These are phyloP conservation scores for Enteromius paludinosus DNA, from an alignment of 2,797 vertebrate genomes.

Conservation along the genomic window DNA sequence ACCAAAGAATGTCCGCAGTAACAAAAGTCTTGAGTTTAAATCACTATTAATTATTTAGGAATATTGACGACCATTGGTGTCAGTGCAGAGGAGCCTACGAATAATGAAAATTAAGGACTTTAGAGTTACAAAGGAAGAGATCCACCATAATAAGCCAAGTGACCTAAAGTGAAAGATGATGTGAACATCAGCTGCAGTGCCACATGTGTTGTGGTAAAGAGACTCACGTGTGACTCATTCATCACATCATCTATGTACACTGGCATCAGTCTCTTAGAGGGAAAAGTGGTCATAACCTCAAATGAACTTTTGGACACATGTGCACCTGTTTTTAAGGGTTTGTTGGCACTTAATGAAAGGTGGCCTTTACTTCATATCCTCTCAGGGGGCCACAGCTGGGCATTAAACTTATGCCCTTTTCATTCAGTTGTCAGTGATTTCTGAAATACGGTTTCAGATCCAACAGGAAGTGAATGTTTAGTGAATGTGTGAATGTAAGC, in stretches of 20 bases:
- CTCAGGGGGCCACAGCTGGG: conserved; percentile 46
- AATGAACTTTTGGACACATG: conserved; percentile 28
- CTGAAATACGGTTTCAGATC: background rate
- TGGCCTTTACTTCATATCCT: conserved; percentile 45
- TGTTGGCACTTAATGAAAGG: conserved; percentile 54
- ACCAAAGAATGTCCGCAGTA: background rate
- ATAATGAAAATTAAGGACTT: background rate
- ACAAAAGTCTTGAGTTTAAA: background rate
- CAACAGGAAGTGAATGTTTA: background rate
- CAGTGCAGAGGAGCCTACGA: background rate
- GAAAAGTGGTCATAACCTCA: conserved; percentile 40
- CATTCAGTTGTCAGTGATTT: conserved; percentile 30
- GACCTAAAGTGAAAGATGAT: conserved; percentile 11
- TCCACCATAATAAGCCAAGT: background rate
- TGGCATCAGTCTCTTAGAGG: conserved; percentile 35
- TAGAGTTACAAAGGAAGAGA: background rate
- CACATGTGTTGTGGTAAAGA: conserved; percentile 48
- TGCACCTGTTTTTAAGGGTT: conserved; percentile 52
- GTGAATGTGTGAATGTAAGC: background rate
- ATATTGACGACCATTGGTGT: background rate
- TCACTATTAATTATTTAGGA: background rate
- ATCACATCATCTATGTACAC: conserved; percentile 50
- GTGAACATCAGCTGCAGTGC: conserved; percentile 28
- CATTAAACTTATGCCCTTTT: conserved; percentile 42
- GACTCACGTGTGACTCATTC: conserved; percentile 46